Percentiles rank a stretch among this genome's conserved stretches.
phyloP scores from a whole-genome alignment of 2,888 invertebrate genomes.

The Clivina fossor region DNA sequence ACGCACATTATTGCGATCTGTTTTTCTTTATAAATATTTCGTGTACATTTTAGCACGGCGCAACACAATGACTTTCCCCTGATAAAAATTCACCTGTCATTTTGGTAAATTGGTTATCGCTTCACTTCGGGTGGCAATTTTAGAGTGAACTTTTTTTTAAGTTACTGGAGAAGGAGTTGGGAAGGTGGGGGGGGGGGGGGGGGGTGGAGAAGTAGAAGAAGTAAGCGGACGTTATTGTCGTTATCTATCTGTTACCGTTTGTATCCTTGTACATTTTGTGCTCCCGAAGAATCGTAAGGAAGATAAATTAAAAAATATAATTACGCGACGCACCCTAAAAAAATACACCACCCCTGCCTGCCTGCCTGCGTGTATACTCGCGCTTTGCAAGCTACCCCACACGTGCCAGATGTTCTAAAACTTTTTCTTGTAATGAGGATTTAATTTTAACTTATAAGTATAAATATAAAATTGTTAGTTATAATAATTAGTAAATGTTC shows the following conservation, averaged over 20 bases:
- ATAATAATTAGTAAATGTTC: too few species aligned
- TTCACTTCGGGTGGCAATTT: too few species aligned
- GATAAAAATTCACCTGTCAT: too few species aligned
- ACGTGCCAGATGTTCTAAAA: constrained; percentile 10
- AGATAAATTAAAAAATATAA: constrained; percentile 74
- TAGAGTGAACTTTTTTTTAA: constrained; percentile 3
- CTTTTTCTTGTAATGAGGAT: too few species aligned
- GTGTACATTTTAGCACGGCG: too few species aligned
- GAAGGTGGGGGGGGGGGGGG: not conserved
- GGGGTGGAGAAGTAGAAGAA: constrained; percentile 5
- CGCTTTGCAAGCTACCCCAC: constrained; percentile 40
- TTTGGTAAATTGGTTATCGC: too few species aligned
- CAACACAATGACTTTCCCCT: too few species aligned
- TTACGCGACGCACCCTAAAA: constrained; percentile 66
- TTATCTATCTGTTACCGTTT: constrained; percentile 48
- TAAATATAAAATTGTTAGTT: too few species aligned
- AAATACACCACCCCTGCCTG: constrained; percentile 51
- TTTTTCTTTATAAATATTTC: too few species aligned
- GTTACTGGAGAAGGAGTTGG: not conserved
- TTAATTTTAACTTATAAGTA: too few species aligned
- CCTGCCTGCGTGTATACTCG: too few species aligned
- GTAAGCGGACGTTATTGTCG: constrained; percentile 10
- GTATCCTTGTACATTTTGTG: constrained; percentile 44
- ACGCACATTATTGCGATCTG: too few species aligned
- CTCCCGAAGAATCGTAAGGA: constrained; percentile 58